These are phyloP conservation scores for Stratiomys singularior DNA, from an alignment of 2,888 invertebrate genomes.

Conservation along the genomic window DNA sequence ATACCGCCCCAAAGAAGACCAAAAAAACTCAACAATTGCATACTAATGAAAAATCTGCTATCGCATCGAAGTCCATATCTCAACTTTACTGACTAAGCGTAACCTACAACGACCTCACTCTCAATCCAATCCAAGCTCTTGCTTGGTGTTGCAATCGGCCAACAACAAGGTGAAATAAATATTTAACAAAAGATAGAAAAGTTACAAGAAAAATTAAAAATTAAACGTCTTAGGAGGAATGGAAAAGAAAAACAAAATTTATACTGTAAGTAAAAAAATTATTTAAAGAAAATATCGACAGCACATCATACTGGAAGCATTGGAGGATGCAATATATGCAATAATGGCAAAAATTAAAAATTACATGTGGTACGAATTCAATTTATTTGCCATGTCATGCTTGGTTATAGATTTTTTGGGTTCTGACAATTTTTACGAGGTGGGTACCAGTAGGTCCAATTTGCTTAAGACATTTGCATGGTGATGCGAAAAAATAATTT, in stretches of 20 bases:
- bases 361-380: background rate
- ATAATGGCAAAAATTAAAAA: no score
- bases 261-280: no score
- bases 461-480: background rate
- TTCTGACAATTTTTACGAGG: background rate
- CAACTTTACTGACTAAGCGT: background rate
- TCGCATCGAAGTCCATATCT: background rate
- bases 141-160: background rate
- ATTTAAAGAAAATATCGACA: background rate
- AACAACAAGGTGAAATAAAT: conserved; percentile 34
- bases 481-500: background rate
- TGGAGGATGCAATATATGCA: background rate
- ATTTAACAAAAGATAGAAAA: background rate
- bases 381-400: background rate
- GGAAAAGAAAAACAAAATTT: no score
- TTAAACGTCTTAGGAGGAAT: background rate
- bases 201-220: background rate
- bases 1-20: background rate
- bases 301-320: background rate
- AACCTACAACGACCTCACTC: conserved; percentile 2
- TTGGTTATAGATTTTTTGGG: no score
- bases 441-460: background rate
- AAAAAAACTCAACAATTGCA: background rate
- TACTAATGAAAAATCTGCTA: background rate
- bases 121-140: background rate